Evolutionary conservation across 2,113 vertebrate genomes (phyloP), one percentile per base, ranked within the genome.

Genomic region (Oxyruncus cristatus): DNA sequence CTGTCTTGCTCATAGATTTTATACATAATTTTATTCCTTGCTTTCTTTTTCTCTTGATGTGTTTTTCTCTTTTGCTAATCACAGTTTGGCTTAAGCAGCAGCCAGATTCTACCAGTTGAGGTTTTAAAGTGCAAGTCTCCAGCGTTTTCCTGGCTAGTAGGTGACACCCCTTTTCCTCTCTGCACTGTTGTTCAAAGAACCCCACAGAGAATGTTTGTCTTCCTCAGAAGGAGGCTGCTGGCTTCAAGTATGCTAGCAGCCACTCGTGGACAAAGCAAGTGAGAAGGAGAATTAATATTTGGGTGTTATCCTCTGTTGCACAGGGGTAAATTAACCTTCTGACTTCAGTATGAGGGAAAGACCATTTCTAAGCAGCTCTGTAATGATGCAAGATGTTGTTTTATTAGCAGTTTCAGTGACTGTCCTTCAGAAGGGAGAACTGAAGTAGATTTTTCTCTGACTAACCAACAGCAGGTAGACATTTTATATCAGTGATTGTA

Each of bases 301-400:
- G 16, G 59, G 33, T 5, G 13, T 66, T 85, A 26, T 70, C 35
- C 13, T 55, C 49, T 74, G 44, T 41, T 24, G 42, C 12, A 30
- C 15, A 46, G 41, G 13, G 19, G 9, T 78, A 39, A 68, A 84
- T 77, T 32, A 78, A 63, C 37, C 12, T 70, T 77, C 62, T 81
- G 7, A 5, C 1, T 59, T 62, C 20, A 20, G 0, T 28, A 2
- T 56, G 73, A 26, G 28, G 6, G 10, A 84, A 24, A 5, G 6
- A 42, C 8, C 24, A 5, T n/a, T 62, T 50, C 12, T 59, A 41
- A 83, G 65, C 19, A 46, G 37, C 63, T 90, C 37, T 49, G 14
- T 39, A 66, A 44, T 28, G 14, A 58, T 77, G 27, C 13, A 86
- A 30, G 28, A 61, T 35, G 13, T 12, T 47, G 41, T 82, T 89